Percentiles rank a stretch among this genome's conserved stretches.
phyloP scores from a whole-genome alignment of 1,140 invertebrate species.

The Calosoma granatense region DNA sequence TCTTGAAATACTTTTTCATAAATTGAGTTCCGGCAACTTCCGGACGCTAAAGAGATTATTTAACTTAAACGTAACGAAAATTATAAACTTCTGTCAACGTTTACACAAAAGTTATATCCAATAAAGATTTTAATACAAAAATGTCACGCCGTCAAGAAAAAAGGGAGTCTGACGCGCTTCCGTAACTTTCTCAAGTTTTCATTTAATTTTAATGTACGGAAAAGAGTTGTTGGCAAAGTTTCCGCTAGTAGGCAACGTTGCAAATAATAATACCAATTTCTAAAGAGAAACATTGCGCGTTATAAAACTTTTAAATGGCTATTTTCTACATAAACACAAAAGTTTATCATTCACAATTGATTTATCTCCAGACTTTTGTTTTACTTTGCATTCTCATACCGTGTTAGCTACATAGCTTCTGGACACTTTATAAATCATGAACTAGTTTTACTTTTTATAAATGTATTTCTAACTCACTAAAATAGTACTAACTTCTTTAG shows the following conservation, averaged over 20 bases:
- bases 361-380: too few species aligned
- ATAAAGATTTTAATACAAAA: background rate
- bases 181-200: background rate
- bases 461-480: too few species aligned
- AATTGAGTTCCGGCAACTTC: too few species aligned
- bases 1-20: too few species aligned
- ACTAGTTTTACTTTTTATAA: too few species aligned
- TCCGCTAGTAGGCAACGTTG: background rate
- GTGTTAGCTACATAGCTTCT: too few species aligned
- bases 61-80: too few species aligned
- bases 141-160: background rate
- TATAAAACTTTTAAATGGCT: background rate
- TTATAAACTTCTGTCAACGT: background rate
- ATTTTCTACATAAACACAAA: background rate
- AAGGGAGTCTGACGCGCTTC: background rate
- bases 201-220: background rate
- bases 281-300: too few species aligned
- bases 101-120: background rate
- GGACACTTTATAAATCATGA: too few species aligned
- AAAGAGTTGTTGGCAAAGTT: background rate
- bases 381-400: too few species aligned
- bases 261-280: background rate
- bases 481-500: too few species aligned
- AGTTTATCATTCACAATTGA: background rate
- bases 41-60: too few species aligned